These are phyloP conservation scores for Pachyramphus minor DNA, from an alignment of 2,113 vertebrate genomes.

Conservation along the genomic window DNA sequence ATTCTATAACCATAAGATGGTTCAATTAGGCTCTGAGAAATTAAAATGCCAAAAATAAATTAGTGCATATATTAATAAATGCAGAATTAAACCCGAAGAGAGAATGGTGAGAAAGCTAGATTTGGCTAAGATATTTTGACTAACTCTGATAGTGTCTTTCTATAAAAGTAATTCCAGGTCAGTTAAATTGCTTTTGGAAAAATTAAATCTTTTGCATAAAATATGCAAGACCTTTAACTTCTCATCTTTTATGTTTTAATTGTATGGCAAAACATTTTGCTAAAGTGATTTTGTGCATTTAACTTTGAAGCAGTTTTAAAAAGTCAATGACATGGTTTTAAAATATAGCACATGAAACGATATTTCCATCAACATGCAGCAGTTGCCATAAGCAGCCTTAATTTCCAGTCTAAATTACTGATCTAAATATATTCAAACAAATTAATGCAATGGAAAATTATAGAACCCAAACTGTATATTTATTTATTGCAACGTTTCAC, in stretches of 20 bases:
- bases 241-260: constrained; percentile 6
- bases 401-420: constrained; percentile 52
- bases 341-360: neutral
- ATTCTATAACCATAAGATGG: neutral
- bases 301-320: constrained; percentile 35
- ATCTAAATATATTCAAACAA: constrained; percentile 54
- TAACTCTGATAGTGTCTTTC: neutral
- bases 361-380: constrained; percentile 45
- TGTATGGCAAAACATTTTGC: neutral
- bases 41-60: neutral
- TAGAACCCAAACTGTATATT: constrained; percentile 25
- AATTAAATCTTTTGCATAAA: constrained; percentile 10
- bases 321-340: constrained; percentile 51
- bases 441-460: constrained; percentile 57
- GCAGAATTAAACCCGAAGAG: neutral
- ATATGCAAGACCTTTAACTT: constrained; percentile 10
- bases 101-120: neutral
- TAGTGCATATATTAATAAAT: neutral
- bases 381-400: constrained; percentile 50
- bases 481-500: constrained; percentile 31
- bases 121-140: neutral
- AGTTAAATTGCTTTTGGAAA: neutral
- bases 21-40: neutral
- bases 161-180: neutral
- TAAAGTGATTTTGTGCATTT: constrained; percentile 6